Conservation (phyloP, 2,888 invertebrate genomes). For the Leptopterna dolabrata region DNA sequence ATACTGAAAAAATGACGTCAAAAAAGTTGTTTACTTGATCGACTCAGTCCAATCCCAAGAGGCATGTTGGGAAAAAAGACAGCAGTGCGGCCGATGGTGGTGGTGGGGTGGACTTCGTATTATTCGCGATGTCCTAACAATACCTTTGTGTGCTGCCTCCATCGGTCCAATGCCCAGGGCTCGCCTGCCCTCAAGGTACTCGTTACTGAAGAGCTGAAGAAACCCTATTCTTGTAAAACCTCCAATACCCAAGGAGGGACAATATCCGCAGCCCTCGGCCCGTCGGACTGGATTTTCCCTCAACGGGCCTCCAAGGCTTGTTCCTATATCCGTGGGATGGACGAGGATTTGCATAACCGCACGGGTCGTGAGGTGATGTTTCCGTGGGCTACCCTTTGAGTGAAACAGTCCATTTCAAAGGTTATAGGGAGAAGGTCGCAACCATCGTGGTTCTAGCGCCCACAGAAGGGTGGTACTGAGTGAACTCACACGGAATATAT, state of each 20-base stretch:
- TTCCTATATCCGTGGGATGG: background rate
- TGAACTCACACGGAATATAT: too few relatives aligned
- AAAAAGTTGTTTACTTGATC: conserved; percentile 48
- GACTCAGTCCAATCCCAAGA: conserved; percentile 21
- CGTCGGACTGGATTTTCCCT: background rate
- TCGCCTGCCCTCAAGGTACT: conserved; percentile 34
- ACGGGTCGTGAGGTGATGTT: background rate
- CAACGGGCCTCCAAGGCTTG: background rate
- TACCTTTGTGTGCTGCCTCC: conserved; percentile 46
- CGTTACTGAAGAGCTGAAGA: background rate
- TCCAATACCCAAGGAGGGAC: conserved; percentile 33
- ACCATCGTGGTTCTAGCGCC: too few relatives aligned
- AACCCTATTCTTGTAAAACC: conserved; percentile 30
- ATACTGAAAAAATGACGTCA: background rate
- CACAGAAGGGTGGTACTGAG: too few relatives aligned
- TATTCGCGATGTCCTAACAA: conserved; percentile 15
- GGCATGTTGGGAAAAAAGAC: background rate
- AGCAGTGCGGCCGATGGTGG: background rate
- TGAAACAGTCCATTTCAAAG: too few relatives aligned
- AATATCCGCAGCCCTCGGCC: conserved; percentile 33
- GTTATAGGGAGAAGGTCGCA: too few relatives aligned
- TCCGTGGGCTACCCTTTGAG: too few relatives aligned
- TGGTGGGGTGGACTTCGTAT: conserved; percentile 16
- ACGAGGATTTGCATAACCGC: background rate
- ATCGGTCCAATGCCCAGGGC: conserved; percentile 14